Evolutionary conservation across 1,140 invertebrate genomes (phyloP).

Genomic region (Pachyrhynchus sulphureomaculatus): DNA sequence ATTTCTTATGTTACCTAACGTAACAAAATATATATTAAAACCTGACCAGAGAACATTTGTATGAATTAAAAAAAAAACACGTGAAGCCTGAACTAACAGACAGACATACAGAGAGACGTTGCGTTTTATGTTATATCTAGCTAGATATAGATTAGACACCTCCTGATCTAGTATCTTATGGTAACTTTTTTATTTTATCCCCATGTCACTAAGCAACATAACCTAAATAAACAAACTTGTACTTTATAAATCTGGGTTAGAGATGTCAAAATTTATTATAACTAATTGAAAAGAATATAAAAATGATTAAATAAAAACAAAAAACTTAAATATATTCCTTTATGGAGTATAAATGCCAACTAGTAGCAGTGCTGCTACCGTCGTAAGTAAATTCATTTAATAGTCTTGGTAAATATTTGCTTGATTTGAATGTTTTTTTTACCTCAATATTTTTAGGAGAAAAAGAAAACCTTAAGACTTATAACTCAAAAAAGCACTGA

Average conservation of each 20-base stretch:
- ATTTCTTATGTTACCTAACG: too few relatives aligned
- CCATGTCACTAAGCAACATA: conserved; percentile 23
- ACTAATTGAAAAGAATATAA: conserved; percentile 1
- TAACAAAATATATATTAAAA: too few relatives aligned
- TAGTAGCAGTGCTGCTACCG: conserved; percentile 40
- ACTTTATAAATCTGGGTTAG: conserved; percentile 19
- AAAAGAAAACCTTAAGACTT: conserved; percentile 36
- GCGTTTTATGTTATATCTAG: too few relatives aligned
- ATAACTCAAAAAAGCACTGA: conserved; percentile 37
- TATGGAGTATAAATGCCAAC: conserved; percentile 44
- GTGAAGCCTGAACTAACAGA: too few relatives aligned
- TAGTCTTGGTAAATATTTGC: conserved; percentile 1
- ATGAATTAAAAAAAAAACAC: too few relatives aligned
- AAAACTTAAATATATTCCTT: conserved; percentile 7
- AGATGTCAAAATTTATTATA: conserved; percentile 7
- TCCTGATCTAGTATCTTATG: too few relatives aligned
- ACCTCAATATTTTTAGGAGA: conserved; percentile 33
- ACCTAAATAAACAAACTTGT: conserved; percentile 34
- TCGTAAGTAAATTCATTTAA: conserved; percentile 27
- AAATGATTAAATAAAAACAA: conserved; percentile 18
- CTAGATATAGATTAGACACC: too few relatives aligned
- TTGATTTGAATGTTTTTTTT: not conserved
- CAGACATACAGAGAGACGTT: too few relatives aligned
- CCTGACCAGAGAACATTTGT: too few relatives aligned
- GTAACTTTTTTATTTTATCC: too few relatives aligned